Evolutionary conservation across 1,140 invertebrate genomes (phyloP).

Genomic region (Tetragnatha versicolor): DNA sequence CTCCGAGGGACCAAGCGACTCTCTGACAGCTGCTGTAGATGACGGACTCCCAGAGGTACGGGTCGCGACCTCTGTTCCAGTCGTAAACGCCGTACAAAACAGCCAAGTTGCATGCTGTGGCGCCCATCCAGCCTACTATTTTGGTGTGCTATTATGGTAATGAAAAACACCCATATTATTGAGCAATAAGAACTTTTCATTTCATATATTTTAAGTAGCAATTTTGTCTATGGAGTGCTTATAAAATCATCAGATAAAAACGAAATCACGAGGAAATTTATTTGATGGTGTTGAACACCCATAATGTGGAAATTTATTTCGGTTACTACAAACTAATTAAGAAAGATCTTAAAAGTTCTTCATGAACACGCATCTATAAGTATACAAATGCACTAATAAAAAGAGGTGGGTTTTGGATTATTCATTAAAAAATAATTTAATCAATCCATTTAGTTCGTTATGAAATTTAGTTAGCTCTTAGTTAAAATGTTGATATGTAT

Average conservation of each 20-base stretch:
- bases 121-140: conserved; percentile 15
- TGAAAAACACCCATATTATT: too few species aligned
- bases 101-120: background rate
- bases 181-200: background rate
- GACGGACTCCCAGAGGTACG: conserved; percentile 65
- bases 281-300: too few species aligned
- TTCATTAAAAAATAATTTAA: too few species aligned
- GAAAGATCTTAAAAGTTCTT: too few species aligned
- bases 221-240: background rate
- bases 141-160: background rate
- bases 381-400: too few species aligned
- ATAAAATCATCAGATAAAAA: background rate
- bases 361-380: too few species aligned
- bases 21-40: conserved; percentile 63
- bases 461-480: too few species aligned
- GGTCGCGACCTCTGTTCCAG: conserved; percentile 51
- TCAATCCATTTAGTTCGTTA: too few species aligned
- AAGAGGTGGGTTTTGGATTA: too few species aligned
- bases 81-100: conserved; percentile 49
- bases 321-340: too few species aligned
- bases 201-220: background rate
- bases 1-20: conserved; percentile 62
- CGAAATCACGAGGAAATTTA: background rate
- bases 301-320: too few species aligned
- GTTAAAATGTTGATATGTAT: background rate